A percentile compares a stretch with the other conserved stretches of the same genome.
These are phyloP conservation scores for Sebastes nivosus DNA, from an alignment of 2,797 vertebrate genomes.

Conservation along the genomic window DNA sequence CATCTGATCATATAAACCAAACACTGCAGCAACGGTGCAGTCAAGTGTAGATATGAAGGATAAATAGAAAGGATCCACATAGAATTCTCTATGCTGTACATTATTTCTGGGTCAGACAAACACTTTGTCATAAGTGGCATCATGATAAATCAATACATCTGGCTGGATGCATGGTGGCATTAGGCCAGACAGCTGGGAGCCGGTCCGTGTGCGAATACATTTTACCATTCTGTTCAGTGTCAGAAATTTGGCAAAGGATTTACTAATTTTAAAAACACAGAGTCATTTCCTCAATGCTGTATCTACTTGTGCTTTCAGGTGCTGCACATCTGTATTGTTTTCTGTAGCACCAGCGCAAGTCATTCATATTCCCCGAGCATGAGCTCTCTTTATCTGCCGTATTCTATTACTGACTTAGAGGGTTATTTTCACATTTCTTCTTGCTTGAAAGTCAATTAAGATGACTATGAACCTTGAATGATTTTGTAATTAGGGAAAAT, in stretches of 20 bases:
- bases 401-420: constrained; percentile 50
- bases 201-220: constrained; percentile 48
- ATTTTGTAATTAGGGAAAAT: constrained; percentile 75
- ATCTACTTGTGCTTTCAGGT: constrained; percentile 17
- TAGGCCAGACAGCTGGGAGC: constrained; percentile 57
- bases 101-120: constrained; percentile 33
- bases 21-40: neutral
- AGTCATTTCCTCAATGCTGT: neutral
- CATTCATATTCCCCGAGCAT: constrained; percentile 24
- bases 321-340: neutral
- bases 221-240: constrained; percentile 30
- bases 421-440: constrained; percentile 66
- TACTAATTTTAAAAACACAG: constrained; percentile 14
- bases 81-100: neutral
- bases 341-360: constrained; percentile 1
- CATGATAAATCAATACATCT: constrained; percentile 60
- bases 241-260: constrained; percentile 44
- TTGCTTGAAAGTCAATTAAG: constrained; percentile 80
- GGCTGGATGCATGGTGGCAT: constrained; percentile 48
- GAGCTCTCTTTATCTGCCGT: constrained; percentile 45
- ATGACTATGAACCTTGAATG: constrained; percentile 85
- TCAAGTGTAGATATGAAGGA: neutral
- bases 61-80: constrained; percentile 20
- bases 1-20: neutral
- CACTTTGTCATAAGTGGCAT: constrained; percentile 49